These are phyloP conservation scores for Folsomia manolachei DNA, from an alignment of 2,888 invertebrate genomes.

Conservation along the genomic window DNA sequence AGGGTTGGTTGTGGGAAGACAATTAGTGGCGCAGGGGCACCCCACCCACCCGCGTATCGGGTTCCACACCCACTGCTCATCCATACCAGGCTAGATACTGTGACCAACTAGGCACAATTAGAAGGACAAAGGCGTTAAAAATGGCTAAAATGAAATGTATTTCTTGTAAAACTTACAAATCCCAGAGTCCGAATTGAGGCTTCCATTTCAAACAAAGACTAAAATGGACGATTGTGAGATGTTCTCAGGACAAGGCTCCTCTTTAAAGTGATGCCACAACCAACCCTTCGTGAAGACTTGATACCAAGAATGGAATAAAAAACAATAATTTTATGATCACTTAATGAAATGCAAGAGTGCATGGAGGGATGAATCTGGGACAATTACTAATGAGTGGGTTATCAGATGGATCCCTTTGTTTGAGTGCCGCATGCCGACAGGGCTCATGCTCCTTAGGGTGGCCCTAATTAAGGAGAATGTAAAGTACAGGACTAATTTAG, in stretches of 20 bases:
- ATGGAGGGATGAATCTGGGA: too few relatives aligned
- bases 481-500: too few relatives aligned
- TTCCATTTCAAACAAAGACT: neutral
- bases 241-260: neutral
- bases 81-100: neutral
- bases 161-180: neutral
- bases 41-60: neutral
- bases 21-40: neutral
- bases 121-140: neutral
- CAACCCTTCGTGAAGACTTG: too few relatives aligned
- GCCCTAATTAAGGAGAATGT: too few relatives aligned
- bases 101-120: neutral
- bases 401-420: too few relatives aligned
- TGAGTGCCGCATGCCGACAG: too few relatives aligned
- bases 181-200: too few relatives aligned
- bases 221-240: neutral
- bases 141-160: neutral
- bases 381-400: too few relatives aligned
- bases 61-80: neutral
- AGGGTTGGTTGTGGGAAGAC: slow-evolving; percentile 11
- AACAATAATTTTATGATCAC: too few relatives aligned
- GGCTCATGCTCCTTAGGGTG: too few relatives aligned
- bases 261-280: neutral
- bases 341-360: too few relatives aligned
- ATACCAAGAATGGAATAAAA: too few relatives aligned